Evolutionary conservation across 37 sponge, comb jelly and placozoan genomes (phyloP), one percentile per base, ranked within the genome.

Genomic region (Spongilla lacustris): DNA sequence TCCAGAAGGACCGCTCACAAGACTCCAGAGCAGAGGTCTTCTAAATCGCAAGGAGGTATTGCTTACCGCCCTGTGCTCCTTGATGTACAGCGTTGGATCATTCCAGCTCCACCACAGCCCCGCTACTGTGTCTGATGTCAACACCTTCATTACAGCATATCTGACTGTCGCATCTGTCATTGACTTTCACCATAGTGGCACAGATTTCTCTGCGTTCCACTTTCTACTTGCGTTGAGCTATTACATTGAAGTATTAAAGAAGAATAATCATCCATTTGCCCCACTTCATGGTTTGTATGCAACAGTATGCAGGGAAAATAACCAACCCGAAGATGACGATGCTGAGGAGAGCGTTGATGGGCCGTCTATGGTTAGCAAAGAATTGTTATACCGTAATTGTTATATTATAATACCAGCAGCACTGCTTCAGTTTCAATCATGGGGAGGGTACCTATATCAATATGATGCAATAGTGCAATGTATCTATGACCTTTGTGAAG

Each of bases 41-140:
- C 35, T 88, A 46, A 66, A 1, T 1, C 78, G 41, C 78, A 5
- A 58, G 58, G 58, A 74, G 24, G 78, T 77, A 2, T 49, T 77
- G 36, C 48, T 66, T 19, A 34, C 88, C 13, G 83, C 38, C 13
- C 30, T 88, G 8, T 76, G 77, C n/a, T 82, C 75, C 58, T 83
- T 87, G 85, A 77, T 91, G 75, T 83, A 74, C 73, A 84, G 80
- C 71, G 76, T 79, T 48, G 92, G 81, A 22, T 71, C 84, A 33
- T 80, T 84, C 27, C 76, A 83, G 30, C 30, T 83, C 66, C 88
- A 36, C 1, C 24, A 31, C 4, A 24, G 68, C 34, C 28, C 6
- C 0, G 36, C 33, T 4, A 80, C 58, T 36, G 72, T 84, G 22
- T 46, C 30, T 13, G 33, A 50, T 25, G 36, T 84, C 2, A 82